phyloP scores from a whole-genome alignment of 2,888 invertebrate species.

The Kuschelorhynchus macadamiae region DNA sequence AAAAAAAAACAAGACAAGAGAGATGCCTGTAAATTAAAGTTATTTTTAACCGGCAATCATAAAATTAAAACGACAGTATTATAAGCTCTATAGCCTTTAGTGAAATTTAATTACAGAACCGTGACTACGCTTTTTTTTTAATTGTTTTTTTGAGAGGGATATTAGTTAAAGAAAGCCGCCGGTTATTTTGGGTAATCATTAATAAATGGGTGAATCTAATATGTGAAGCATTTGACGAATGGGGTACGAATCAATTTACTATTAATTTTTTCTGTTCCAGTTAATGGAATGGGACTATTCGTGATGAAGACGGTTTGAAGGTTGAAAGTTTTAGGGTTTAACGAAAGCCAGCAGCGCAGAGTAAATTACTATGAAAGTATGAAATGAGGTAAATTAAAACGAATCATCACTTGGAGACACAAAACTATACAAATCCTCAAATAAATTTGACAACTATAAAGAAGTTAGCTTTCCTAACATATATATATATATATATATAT shows the following conservation, averaged over 20 bases:
- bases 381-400: no score
- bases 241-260: constrained; percentile 41
- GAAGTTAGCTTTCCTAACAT: no score
- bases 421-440: no score
- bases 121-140: constrained; percentile 32
- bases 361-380: neutral
- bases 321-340: constrained; percentile 23
- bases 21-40: constrained; percentile 1
- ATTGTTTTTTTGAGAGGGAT: constrained; percentile 30
- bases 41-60: constrained; percentile 14
- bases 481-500: no score
- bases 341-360: constrained; percentile 1
- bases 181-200: constrained; percentile 35
- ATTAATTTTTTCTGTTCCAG: constrained; percentile 28
- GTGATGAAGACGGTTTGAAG: constrained; percentile 25
- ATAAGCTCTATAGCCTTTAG: constrained; percentile 17
- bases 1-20: no score
- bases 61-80: constrained; percentile 18
- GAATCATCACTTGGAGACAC: no score
- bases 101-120: constrained; percentile 39
- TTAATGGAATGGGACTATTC: constrained; percentile 32
- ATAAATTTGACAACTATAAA: no score
- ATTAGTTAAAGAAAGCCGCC: constrained; percentile 43
- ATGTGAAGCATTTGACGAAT: constrained; percentile 28
- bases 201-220: constrained; percentile 39